Evolutionary conservation across 37 sponge, comb jelly and placozoan genomes (phyloP), one percentile per base, ranked within the genome.

Genomic region (Theonella swinhoei): DNA sequence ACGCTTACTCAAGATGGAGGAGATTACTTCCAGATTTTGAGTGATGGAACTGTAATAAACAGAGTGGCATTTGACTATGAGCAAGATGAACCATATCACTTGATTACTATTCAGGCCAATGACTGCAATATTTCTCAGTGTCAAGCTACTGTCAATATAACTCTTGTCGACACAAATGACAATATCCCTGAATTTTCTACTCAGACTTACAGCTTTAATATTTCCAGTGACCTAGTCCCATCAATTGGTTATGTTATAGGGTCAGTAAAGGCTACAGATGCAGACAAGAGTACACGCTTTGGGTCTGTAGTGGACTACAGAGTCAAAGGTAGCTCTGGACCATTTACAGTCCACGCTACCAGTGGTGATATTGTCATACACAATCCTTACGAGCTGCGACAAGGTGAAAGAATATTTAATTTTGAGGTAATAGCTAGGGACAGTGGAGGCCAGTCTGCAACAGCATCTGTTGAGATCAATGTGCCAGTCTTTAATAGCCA

Each of bases 351-450:
- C 25, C 41, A 79, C 29, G 1, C 74, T 7, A 24, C 0, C n/a
- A 78, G 72, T 59, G 87, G 87, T 19, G 66, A 72, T 0, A 78
- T 86, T 9, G 37, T 64, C 29, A 54, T 86, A 22, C 33, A 23
- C 78, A 71, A 78, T 62, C 72, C 72, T 24, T n/a, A 29, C 29
- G 47, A 79, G 37, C 64, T 86, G 32, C 62, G 68, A 75, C 59
- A 72, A 31, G 42, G 62, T 22, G 64, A 36, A 79, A 37, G 73
- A 23, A 41, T 40, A 19, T 31, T 86, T 54, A 47, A 62, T 0
- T 87, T 92, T 83, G 81, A 70, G 26, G 64, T 92, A 23, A 43
- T 62, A 64, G 92, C 92, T 1, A 66, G 37, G 11, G 92, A 92
- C 74, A 76, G 79, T 68, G 89, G 85, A 7, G 88, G 83, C 7